phyloP scores from a whole-genome alignment of 2,888 invertebrate species.

The Catocala nupta region DNA sequence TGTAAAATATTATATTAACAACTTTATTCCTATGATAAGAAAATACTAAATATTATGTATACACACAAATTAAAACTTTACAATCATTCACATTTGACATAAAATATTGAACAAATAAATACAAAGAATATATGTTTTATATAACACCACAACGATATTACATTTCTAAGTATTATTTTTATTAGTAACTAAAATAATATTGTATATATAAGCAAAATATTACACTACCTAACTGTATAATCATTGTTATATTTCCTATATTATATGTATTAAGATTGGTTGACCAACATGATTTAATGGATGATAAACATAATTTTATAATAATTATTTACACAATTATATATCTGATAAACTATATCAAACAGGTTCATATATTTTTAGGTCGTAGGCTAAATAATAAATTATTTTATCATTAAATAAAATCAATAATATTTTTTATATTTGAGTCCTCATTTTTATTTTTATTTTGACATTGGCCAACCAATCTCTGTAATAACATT shows the following conservation, averaged over 20 bases:
- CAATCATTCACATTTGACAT: slow-evolving; percentile 57
- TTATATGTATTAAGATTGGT: not conserved
- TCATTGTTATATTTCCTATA: not conserved
- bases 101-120: slow-evolving; percentile 22
- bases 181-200: not conserved
- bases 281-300: not conserved
- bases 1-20: no score
- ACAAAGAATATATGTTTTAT: not conserved
- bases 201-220: not conserved
- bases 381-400: no score
- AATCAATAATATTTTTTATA: not conserved
- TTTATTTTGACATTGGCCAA: not conserved
- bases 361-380: no score
- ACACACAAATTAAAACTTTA: slow-evolving; percentile 3
- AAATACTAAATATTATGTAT: no score
- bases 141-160: no score
- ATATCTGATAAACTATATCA: no score
- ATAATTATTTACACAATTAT: slow-evolving; percentile 5
- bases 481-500: slow-evolving; percentile 16
- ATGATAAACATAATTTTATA: no score
- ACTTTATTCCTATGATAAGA: no score
- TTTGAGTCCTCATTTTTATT: no score
- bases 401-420: not conserved
- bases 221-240: not conserved
- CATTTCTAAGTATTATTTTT: not conserved